phyloP scores from a whole-genome alignment of 2,797 vertebrate species.

The Dromococcyx pavoninus region DNA sequence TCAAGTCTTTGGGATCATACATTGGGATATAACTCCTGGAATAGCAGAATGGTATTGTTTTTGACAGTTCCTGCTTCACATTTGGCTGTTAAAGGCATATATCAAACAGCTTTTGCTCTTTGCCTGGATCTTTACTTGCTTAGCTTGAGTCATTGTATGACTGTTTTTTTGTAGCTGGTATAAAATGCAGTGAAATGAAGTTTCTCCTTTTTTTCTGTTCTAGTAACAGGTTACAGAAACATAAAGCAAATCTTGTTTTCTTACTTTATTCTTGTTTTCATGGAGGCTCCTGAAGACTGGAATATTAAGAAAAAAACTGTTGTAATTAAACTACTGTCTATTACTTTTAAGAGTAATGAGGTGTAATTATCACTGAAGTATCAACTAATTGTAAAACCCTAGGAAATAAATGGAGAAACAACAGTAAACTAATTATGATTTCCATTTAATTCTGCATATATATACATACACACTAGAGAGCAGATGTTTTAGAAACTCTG shows the following conservation, averaged over 20 bases:
- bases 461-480: not conserved
- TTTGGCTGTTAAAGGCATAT: not conserved
- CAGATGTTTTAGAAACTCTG: not conserved
- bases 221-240: not conserved
- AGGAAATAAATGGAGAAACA: not conserved
- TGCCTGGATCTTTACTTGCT: not conserved
- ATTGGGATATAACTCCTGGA: not conserved
- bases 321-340: not conserved
- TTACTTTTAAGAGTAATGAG: not conserved
- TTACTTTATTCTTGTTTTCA: not conserved
- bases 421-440: not conserved
- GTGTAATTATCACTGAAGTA: not conserved
- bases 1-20: not conserved
- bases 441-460: not conserved
- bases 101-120: not conserved
- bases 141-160: not conserved
- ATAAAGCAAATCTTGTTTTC: not conserved
- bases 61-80: not conserved
- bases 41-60: not conserved
- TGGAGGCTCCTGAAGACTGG: not conserved
- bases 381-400: not conserved
- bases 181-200: not conserved
- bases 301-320: not conserved
- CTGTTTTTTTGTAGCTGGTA: not conserved
- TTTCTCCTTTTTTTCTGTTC: not conserved